A percentile compares a stretch with the other conserved stretches of the same genome.
Conservation (phyloP, 2,113 vertebrate genomes). For the Sander lucioperca region DNA sequence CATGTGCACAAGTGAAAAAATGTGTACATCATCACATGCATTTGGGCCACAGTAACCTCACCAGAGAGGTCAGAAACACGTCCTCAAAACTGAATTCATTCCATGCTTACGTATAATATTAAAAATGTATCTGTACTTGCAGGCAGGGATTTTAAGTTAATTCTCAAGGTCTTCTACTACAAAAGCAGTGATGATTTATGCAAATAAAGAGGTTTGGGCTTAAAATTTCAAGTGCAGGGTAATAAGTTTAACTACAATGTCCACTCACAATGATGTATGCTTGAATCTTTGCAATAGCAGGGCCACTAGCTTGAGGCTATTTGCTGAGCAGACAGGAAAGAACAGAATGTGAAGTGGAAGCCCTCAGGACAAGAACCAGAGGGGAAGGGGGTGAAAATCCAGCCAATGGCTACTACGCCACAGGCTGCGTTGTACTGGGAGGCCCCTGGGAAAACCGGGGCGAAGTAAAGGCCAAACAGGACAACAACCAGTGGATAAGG, state of each 20-base stretch:
- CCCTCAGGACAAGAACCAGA: slow-evolving; percentile 47
- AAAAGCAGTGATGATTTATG: neutral
- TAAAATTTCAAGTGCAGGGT: neutral
- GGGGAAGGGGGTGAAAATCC: slow-evolving; percentile 24
- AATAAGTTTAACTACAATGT: slow-evolving; percentile 19
- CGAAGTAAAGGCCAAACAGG: slow-evolving; percentile 46
- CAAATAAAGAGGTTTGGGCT: slow-evolving; percentile 3
- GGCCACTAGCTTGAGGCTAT: slow-evolving; percentile 59
- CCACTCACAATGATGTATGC: slow-evolving; percentile 37
- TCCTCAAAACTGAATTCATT: slow-evolving; percentile 51
- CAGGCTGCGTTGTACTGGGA: slow-evolving; percentile 52
- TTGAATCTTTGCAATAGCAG: slow-evolving; percentile 34
- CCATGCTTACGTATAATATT: neutral
- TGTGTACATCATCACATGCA: slow-evolving; percentile 29
- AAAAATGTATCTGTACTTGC: neutral
- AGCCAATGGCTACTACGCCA: slow-evolving; percentile 53
- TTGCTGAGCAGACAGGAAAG: slow-evolving; percentile 54
- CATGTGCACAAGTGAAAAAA: slow-evolving; percentile 34
- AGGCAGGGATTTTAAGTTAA: neutral
- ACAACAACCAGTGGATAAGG: slow-evolving; percentile 48
- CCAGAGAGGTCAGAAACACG: slow-evolving; percentile 38
- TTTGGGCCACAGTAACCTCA: slow-evolving; percentile 43
- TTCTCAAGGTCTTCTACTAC: neutral
- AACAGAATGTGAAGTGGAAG: slow-evolving; percentile 41
- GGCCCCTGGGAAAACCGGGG: slow-evolving; percentile 44